These are phyloP conservation scores for Aratinga solstitialis DNA, from an alignment of 2,797 vertebrate species.

Conservation along the genomic window DNA sequence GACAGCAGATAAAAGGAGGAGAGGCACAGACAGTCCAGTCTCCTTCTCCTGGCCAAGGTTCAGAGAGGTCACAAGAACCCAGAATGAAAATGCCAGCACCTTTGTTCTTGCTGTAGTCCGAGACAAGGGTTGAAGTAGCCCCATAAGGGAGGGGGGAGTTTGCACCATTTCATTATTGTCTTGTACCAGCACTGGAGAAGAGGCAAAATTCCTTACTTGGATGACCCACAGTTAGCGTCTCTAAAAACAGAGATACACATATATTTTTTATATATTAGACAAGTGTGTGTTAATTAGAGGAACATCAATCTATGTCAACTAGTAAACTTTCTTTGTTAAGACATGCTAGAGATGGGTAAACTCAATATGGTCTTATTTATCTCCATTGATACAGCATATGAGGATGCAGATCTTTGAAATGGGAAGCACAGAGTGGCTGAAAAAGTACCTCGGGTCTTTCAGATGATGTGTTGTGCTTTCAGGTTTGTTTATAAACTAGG, in stretches of 20 bases:
- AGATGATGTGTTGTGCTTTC: background rate
- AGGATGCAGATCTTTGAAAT: background rate
- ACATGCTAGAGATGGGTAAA: background rate
- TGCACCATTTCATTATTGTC: background rate
- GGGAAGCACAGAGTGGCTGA: background rate
- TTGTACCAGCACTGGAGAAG: background rate
- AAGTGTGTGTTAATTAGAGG: background rate
- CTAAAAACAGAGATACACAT: background rate
- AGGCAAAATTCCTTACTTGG: background rate
- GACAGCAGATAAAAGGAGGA: background rate
- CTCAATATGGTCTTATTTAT: background rate
- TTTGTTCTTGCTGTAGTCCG: background rate
- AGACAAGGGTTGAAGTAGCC: background rate
- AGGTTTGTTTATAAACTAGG: background rate
- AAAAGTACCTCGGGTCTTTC: background rate
- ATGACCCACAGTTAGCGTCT: rapidly evolving
- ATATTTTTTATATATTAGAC: background rate
- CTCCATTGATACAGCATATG: background rate
- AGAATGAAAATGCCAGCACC: background rate
- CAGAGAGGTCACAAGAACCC: background rate
- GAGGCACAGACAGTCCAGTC: background rate
- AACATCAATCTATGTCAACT: background rate
- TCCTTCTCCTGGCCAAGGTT: background rate
- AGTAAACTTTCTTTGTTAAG: background rate
- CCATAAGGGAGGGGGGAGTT: rapidly evolving